Conservation (phyloP, 2,797 vertebrate species). For the Hippoglossus hippoglossus region DNA sequence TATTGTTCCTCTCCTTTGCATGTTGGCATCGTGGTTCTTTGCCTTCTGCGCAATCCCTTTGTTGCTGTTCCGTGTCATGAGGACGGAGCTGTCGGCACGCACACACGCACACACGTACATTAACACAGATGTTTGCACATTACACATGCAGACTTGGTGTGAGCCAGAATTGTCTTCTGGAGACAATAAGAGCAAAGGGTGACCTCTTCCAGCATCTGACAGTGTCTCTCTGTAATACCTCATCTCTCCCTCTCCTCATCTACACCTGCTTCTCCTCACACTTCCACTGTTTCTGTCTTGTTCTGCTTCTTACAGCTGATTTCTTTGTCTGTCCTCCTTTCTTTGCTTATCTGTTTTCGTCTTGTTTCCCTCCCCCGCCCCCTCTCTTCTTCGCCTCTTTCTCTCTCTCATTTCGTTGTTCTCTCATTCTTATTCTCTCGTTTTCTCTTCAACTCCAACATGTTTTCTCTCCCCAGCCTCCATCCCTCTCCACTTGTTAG, state of each 20-base stretch:
- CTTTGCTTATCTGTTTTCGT: constrained; percentile 43
- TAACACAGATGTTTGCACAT: constrained; percentile 63
- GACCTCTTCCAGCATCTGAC: constrained; percentile 68
- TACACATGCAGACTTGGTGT: constrained; percentile 58
- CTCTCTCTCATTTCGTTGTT: background rate
- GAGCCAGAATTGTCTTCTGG: constrained; percentile 73
- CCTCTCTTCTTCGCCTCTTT: constrained; percentile 4
- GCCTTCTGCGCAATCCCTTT: constrained; percentile 26
- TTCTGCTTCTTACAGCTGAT: constrained; percentile 33
- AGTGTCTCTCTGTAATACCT: constrained; percentile 63
- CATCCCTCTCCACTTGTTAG: constrained; percentile 8
- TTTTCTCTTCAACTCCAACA: constrained; percentile 4
- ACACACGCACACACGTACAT: constrained; percentile 21
- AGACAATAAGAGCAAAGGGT: constrained; percentile 71
- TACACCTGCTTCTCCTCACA: constrained; percentile 51
- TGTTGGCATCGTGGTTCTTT: constrained; percentile 34
- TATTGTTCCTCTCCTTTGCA: constrained; percentile 48
- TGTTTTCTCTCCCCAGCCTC: background rate
- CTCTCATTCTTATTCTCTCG: background rate
- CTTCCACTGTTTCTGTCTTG: constrained; percentile 33
- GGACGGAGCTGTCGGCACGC: constrained; percentile 42
- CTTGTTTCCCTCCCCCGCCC: background rate
- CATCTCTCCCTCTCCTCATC: constrained; percentile 52
- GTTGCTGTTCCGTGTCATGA: constrained; percentile 44
- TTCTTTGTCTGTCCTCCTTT: constrained; percentile 43